Conservation (phyloP, 2,797 vertebrate species). For the Sebastes hubbsi region DNA sequence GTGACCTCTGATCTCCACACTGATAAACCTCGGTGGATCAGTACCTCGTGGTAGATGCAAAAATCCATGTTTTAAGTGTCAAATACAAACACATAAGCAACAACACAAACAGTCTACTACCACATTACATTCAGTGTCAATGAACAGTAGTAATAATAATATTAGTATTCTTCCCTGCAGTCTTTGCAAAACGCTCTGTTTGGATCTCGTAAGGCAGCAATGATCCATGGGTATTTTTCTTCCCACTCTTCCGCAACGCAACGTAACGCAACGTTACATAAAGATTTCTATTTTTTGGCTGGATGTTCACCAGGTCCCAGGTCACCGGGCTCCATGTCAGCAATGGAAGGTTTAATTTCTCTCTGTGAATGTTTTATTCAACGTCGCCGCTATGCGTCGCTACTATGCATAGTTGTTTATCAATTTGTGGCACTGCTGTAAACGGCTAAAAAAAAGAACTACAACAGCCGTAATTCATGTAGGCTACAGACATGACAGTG, state of each 20-base stretch:
- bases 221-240: not conserved
- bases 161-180: not conserved
- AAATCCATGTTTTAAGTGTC: not conserved
- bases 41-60: not conserved
- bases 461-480: too few relatives aligned
- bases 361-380: too few relatives aligned
- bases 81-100: not conserved
- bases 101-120: not conserved
- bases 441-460: too few relatives aligned
- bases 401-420: too few relatives aligned
- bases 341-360: not conserved
- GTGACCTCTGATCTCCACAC: not conserved
- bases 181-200: not conserved
- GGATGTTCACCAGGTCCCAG: not conserved
- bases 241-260: not conserved
- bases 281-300: not conserved
- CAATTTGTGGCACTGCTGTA: too few relatives aligned
- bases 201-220: not conserved
- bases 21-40: not conserved
- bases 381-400: too few relatives aligned
- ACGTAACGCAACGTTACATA: too few relatives aligned
- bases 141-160: not conserved
- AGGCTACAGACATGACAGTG: too few relatives aligned
- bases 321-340: not conserved
- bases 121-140: not conserved